Evolutionary conservation across 1,140 invertebrate genomes (phyloP), one percentile per base, ranked within the genome.

Genomic region (Drosophila repleta): DNA sequence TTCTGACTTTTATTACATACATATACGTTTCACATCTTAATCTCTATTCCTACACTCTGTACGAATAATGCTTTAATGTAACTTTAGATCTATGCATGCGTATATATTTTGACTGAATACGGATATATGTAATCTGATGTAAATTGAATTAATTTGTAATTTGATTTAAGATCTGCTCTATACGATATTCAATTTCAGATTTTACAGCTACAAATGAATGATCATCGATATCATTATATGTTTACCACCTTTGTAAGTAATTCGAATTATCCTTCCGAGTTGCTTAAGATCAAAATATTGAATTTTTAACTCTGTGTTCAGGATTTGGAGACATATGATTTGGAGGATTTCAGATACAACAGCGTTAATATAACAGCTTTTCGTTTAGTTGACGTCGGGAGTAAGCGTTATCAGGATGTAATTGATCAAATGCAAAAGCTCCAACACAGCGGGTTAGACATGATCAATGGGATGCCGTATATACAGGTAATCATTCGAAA

Each of bases 281-380:
- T 24, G 10, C n/a, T 13, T 24, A 15, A 13, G 7, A 2, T 43
- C 11, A 29, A 21, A 7, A 13, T 11, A 4, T 13, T 0, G 10
- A 20, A 43, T 41, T 2, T 3, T 15, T 24, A 35, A 35, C 24
- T 60, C 0, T 26, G n/a, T 18, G 17, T 2, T 10, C 26, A 58
- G 91, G 97, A 98, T 92, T 94, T 97, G 76, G 97, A 97, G 92
- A 95, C 96, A n/a, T 97, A 97, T 88, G 97, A 98, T 92, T 92
- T 98, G 55, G 97, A 98, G 92, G 97, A 98, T 90, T 98, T 98
- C 92, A 96, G 96, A 85, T 98, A 98, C 92, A 98, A 98, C 92
- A 95, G 95, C 46, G 97, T 98, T 18, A 98, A 98, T 92, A 98
- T 98, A 92, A 98, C 97, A 26, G 96, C 97, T 2, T 98, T 97